phyloP scores from a whole-genome alignment of 1,140 invertebrate genomes.

The Ectropis grisescens region DNA sequence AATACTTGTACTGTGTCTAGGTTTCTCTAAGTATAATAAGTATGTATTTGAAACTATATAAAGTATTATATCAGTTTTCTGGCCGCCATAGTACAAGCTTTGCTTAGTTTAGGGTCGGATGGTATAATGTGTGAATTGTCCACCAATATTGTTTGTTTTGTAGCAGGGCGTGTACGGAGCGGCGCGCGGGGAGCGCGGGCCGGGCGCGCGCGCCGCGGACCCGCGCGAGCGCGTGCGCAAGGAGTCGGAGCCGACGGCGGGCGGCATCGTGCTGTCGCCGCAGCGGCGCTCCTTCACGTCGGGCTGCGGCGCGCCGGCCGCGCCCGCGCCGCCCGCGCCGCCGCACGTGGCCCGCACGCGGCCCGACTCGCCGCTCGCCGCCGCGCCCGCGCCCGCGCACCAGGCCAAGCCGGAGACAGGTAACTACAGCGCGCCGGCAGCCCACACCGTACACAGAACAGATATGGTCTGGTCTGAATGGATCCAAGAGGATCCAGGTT shows the following conservation, averaged over 20 bases:
- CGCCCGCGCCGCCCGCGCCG: slow-evolving; percentile 53
- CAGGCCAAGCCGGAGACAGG: slow-evolving; percentile 37
- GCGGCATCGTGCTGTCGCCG: slow-evolving; percentile 84
- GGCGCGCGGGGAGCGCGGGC: slow-evolving; percentile 23
- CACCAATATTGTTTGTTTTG: no score
- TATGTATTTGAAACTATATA: no score
- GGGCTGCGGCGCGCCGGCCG: slow-evolving; percentile 78
- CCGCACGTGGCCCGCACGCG: slow-evolving; percentile 65
- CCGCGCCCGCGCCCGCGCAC: slow-evolving; percentile 43
- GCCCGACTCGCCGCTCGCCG: slow-evolving; percentile 60
- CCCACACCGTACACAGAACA: no score
- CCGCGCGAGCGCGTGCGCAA: slow-evolving; percentile 84
- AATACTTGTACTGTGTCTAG: no score
- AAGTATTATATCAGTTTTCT: no score
- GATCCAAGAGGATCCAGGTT: no score
- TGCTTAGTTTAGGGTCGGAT: no score
- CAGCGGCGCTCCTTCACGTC: slow-evolving; percentile 83
- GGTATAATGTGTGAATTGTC: no score
- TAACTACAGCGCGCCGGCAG: slow-evolving; percentile 7
- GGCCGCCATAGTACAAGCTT: no score
- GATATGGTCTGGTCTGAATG: no score
- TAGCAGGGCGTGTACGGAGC: slow-evolving; percentile 31
- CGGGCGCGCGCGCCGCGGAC: slow-evolving; percentile 76
- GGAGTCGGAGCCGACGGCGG: slow-evolving; percentile 75
- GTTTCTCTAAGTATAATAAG: no score